Evolutionary conservation across 2,888 invertebrate species (phyloP).

Genomic region (Desoria tigrina): DNA sequence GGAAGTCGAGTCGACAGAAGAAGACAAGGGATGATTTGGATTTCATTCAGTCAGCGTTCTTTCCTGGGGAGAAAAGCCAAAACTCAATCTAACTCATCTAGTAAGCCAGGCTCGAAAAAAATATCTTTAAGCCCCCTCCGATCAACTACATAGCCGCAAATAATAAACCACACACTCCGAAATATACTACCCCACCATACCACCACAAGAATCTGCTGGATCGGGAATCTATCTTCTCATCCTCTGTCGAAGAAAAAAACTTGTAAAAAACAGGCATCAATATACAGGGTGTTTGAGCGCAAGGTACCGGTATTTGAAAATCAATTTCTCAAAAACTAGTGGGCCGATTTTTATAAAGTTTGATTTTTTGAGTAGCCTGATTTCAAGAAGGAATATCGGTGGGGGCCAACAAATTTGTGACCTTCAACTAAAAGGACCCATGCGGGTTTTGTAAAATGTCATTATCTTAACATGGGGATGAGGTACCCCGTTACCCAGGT

Average conservation of each 20-base stretch:
- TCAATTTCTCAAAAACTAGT: no score
- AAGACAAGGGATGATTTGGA: conserved; percentile 18
- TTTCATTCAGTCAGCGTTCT: conserved; percentile 45
- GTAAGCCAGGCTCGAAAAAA: conserved; percentile 8
- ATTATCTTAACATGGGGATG: no score
- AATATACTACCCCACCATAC: neutral
- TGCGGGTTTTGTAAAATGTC: no score
- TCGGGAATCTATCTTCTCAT: neutral
- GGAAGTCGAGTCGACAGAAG: neutral
- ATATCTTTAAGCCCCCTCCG: conserved; percentile 15
- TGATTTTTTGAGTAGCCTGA: no score
- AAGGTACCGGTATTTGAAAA: no score
- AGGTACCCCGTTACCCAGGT: no score
- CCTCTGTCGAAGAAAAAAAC: neutral
- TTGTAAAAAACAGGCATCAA: neutral
- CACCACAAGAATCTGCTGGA: no score
- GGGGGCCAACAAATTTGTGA: no score
- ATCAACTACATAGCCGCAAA: conserved; percentile 9
- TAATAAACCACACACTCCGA: conserved; percentile 1
- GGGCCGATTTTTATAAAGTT: no score
- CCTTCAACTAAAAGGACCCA: no score
- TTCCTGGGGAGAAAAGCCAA: conserved; percentile 20
- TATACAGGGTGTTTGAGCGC: no score
- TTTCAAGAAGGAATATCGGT: no score
- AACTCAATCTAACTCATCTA: conserved; percentile 20